Evolutionary conservation across 2,888 invertebrate genomes (phyloP).

Genomic region (Ligdia adustata): DNA sequence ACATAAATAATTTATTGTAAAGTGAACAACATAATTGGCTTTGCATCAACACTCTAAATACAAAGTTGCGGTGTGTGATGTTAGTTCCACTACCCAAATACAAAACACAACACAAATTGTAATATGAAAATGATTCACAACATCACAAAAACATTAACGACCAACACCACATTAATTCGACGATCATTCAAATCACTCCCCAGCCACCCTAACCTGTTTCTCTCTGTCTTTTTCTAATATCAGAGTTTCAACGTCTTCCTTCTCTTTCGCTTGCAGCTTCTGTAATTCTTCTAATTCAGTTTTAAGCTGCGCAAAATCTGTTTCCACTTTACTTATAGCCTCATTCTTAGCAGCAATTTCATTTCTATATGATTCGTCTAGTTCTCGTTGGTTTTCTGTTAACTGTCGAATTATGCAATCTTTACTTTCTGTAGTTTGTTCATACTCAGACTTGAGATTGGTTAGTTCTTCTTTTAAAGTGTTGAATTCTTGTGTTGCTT

Average conservation of each 20-base stretch:
- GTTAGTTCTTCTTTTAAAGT: constrained; percentile 49
- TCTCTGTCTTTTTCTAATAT: constrained; percentile 57
- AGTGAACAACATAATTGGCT: too few relatives aligned
- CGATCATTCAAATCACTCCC: constrained; percentile 36
- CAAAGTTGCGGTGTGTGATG: too few relatives aligned
- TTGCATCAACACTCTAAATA: too few relatives aligned
- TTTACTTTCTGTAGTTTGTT: constrained; percentile 47
- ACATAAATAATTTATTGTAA: too few relatives aligned
- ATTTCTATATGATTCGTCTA: constrained; percentile 40
- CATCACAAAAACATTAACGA: neutral
- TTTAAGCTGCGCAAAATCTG: constrained; percentile 48
- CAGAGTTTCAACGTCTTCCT: constrained; percentile 48
- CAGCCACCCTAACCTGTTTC: constrained; percentile 63
- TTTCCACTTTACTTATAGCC: constrained; percentile 43
- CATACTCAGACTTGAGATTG: constrained; percentile 45
- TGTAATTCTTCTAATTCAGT: constrained; percentile 51
- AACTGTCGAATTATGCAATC: constrained; percentile 54
- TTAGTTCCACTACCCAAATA: constrained; percentile 5
- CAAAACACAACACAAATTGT: constrained; percentile 11
- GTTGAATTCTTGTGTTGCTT: constrained; percentile 42
- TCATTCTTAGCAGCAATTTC: constrained; percentile 50
- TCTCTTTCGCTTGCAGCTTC: constrained; percentile 52
- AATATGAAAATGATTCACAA: constrained; percentile 1
- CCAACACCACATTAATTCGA: constrained; percentile 30
- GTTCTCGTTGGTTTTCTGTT: constrained; percentile 46